phyloP scores from a whole-genome alignment of 2,888 invertebrate genomes.

The Apantesis nais region DNA sequence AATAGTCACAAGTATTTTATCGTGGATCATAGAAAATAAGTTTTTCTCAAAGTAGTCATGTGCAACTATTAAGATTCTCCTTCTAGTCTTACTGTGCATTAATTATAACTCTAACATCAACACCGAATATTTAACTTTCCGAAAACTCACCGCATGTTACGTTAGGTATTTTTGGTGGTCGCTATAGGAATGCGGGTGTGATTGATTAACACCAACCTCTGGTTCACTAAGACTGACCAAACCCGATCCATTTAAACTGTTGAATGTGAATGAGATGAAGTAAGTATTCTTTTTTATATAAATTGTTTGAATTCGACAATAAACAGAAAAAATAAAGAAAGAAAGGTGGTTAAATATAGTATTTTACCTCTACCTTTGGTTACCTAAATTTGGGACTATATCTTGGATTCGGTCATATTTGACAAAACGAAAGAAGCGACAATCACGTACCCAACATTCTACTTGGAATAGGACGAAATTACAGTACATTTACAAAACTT shows the following conservation, averaged over 20 bases:
- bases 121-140: neutral
- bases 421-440: neutral
- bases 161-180: neutral
- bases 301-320: neutral
- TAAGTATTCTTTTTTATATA: neutral
- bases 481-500: constrained; percentile 56
- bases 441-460: neutral
- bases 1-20: neutral
- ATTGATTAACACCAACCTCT: neutral
- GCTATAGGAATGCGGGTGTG: neutral
- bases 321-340: neutral
- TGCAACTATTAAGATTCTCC: too few species aligned
- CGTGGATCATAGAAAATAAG: neutral
- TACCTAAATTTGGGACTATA: neutral
- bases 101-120: neutral
- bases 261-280: neutral
- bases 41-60: neutral
- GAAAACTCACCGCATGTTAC: neutral
- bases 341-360: neutral
- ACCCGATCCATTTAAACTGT: neutral
- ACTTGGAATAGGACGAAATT: neutral
- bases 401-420: neutral
- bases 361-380: neutral
- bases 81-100: too few species aligned
- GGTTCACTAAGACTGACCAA: neutral